Conservation (phyloP, 2,797 vertebrate species). For the Acipenser ruthenus region DNA sequence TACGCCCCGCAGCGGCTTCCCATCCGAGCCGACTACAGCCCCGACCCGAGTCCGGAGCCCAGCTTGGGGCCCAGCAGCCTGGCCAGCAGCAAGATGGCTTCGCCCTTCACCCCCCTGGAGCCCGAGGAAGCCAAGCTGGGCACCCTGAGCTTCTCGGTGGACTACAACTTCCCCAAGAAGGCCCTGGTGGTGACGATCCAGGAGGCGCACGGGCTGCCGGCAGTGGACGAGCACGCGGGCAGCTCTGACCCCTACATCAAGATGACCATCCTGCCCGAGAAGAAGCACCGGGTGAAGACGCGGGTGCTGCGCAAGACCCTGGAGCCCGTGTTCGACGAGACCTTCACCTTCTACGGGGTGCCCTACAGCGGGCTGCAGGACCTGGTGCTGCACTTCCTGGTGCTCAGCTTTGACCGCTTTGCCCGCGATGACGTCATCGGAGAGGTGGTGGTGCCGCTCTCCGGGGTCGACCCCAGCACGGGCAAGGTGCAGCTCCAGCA, state of each 20-base stretch:
- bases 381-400: conserved; percentile 87
- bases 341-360: conserved; percentile 95
- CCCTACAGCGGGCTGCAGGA: conserved; percentile 88
- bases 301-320: conserved; percentile 86
- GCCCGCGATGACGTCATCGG: conserved; percentile 90
- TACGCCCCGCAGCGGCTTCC: conserved; percentile 54
- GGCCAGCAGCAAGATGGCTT: conserved; percentile 63
- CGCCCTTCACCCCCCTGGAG: conserved; percentile 74
- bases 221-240: conserved; percentile 78
- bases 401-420: conserved; percentile 92
- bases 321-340: conserved; percentile 89
- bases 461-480: conserved; percentile 84
- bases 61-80: conserved; percentile 69
- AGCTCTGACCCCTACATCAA: conserved; percentile 91
- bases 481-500: conserved; percentile 84
- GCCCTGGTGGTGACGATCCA: conserved; percentile 89
- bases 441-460: conserved; percentile 84
- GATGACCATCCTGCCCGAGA: conserved; percentile 93
- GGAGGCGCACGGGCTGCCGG: conserved; percentile 79
- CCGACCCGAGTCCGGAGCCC: conserved; percentile 64
- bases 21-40: conserved; percentile 68
- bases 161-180: conserved; percentile 97
- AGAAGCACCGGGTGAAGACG: conserved; percentile 93
- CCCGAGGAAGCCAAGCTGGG: conserved; percentile 60
- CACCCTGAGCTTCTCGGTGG: conserved; percentile 77